These are phyloP conservation scores for Ammospiza caudacuta DNA, from an alignment of 2,113 vertebrate species.

Conservation along the genomic window DNA sequence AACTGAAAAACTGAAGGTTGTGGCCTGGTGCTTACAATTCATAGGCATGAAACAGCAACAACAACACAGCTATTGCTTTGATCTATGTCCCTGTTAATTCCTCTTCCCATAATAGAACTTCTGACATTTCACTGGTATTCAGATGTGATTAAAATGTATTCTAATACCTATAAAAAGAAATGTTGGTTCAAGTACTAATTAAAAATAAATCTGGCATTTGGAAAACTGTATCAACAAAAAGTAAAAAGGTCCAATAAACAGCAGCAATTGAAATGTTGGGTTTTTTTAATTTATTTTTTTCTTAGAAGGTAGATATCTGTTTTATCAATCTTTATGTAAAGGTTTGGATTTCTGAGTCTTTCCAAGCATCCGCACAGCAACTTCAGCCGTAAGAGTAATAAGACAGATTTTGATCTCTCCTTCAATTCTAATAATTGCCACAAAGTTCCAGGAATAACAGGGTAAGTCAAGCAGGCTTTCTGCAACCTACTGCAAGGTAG, in stretches of 20 bases:
- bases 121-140: conserved; percentile 72
- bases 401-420: neutral
- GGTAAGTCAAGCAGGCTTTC: neutral
- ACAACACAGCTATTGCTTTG: conserved; percentile 38
- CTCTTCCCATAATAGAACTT: conserved; percentile 50
- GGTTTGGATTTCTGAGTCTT: neutral
- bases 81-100: conserved; percentile 42
- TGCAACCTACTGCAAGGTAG: neutral
- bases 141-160: conserved; percentile 69
- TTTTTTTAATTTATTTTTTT: neutral
- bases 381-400: neutral
- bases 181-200: conserved; percentile 67
- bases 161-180: conserved; percentile 74
- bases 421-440: neutral
- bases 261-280: neutral
- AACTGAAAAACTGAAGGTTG: neutral
- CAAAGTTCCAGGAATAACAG: neutral
- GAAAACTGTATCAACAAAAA: conserved; percentile 64
- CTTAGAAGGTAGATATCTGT: neutral
- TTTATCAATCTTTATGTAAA: neutral
- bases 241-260: conserved; percentile 43
- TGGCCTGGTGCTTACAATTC: neutral
- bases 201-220: conserved; percentile 72
- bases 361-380: neutral
- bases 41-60: conserved; percentile 37